Conservation (phyloP, 1,140 invertebrate species). For the Halesus radiatus region DNA sequence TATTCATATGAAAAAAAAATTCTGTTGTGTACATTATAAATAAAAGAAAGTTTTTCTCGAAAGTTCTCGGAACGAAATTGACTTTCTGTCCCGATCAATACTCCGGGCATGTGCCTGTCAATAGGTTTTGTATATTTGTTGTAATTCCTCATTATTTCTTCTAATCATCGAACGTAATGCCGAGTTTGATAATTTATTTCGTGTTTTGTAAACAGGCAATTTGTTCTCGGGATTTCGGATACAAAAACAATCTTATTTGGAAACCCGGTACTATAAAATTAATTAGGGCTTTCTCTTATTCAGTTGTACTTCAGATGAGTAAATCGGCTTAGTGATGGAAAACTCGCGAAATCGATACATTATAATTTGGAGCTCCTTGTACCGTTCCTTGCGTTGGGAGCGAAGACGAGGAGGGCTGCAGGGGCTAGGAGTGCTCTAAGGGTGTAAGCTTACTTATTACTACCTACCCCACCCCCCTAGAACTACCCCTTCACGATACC, state of each 20-base stretch:
- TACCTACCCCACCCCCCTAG: too few species aligned
- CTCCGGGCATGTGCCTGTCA: too few species aligned
- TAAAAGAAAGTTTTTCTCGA: too few species aligned
- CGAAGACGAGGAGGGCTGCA: neutral
- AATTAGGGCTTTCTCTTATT: slow-evolving; percentile 54
- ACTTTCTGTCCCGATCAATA: too few species aligned
- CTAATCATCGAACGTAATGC: slow-evolving; percentile 13
- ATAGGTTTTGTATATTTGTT: neutral
- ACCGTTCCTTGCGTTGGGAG: neutral
- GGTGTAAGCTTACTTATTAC: neutral
- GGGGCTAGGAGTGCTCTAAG: neutral
- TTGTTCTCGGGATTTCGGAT: slow-evolving; percentile 22
- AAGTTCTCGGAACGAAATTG: too few species aligned
- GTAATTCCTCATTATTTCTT: slow-evolving; percentile 30
- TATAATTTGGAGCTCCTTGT: slow-evolving; percentile 39
- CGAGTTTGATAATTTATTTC: slow-evolving; percentile 16
- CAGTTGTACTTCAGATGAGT: slow-evolving; percentile 49
- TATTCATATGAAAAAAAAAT: too few species aligned
- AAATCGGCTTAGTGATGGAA: slow-evolving; percentile 57
- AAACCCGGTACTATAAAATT: slow-evolving; percentile 49
- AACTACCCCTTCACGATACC: too few species aligned
- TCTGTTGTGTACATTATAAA: too few species aligned
- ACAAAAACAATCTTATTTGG: slow-evolving; percentile 23
- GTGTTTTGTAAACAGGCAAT: slow-evolving; percentile 23
- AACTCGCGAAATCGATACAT: slow-evolving; percentile 56